Evolutionary conservation across 1,140 invertebrate genomes (phyloP), one percentile per base, ranked within the genome.

Genomic region (Bathynomus jamesi): DNA sequence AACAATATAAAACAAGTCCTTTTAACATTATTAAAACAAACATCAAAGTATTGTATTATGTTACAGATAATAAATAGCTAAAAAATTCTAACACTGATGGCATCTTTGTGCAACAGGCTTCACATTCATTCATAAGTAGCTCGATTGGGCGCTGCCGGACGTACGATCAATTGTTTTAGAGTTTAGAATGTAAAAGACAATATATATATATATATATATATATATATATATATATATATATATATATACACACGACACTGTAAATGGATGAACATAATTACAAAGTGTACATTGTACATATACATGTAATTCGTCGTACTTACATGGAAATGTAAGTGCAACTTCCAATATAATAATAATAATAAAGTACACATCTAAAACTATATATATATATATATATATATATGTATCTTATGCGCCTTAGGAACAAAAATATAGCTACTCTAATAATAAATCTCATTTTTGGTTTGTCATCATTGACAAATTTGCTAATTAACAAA

Each of bases 131-230:
- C 40, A 53, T 53, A 53, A 53, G 21, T 11, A 17, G 21, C 11
- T 21, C 11, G 11, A 53, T 11, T 53, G 40, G 13, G 21, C 40
- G 21, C 40, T 53, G 40, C 40, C 40, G 21, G 40, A 53, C 40
- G 40, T 53, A 53, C 13, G 40, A 53, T 53, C 21, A 53, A 17
- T 17, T 53, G 21, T 53, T n/a, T n/a, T n/a, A n/a, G n/a, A n/a
- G n/a, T n/a, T n/a, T n/a, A n/a, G n/a, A n/a, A n/a, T n/a, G n/a
- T n/a, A n/a, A n/a, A n/a, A n/a, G n/a, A n/a, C 13, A 17, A 53
- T 53, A 53, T 53, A 53, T 53, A 53, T 53, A 53, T 53, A 53
- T 53, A 53, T 53, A 53, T 53, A 53, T 53, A 53, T 53, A 53
- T 53, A 53, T 53, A 53, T 53, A 53, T 53, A 53, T 53, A 53